Evolutionary conservation across 2,113 vertebrate genomes (phyloP).

Genomic region (Numenius arquata): DNA sequence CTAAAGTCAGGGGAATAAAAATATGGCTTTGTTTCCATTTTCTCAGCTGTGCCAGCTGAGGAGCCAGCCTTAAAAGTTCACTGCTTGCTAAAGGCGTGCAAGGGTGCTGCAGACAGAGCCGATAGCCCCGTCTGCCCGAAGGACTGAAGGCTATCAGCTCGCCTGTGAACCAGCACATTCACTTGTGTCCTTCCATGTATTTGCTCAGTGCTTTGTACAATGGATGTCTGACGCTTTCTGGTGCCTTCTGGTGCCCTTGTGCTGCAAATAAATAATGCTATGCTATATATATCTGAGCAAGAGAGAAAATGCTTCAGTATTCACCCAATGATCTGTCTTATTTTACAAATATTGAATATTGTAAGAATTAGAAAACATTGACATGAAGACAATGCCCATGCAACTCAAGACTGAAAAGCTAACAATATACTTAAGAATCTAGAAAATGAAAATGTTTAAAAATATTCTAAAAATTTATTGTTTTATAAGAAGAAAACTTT

Average conservation of each 20-base stretch:
- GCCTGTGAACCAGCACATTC: background rate
- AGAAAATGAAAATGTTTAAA: background rate
- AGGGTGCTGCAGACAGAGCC: background rate
- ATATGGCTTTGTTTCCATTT: constrained; percentile 30
- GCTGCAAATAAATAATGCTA: background rate
- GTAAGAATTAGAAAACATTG: background rate
- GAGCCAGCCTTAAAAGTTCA: constrained; percentile 30
- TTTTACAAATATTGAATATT: background rate
- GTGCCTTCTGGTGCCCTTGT: background rate
- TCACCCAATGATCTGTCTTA: background rate
- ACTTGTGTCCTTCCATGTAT: background rate
- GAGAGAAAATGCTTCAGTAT: background rate
- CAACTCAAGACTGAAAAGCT: background rate
- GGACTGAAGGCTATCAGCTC: background rate
- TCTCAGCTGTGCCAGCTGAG: constrained; percentile 28
- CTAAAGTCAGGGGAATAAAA: constrained; percentile 40
- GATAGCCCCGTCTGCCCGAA: background rate
- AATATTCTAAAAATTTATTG: background rate
- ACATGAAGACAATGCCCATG: background rate
- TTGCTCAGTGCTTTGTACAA: background rate
- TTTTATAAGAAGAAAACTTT: background rate
- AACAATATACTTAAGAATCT: background rate
- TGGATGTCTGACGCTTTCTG: background rate
- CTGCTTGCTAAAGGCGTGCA: background rate
- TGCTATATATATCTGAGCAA: background rate